Conservation (phyloP, 2,797 vertebrate genomes). For the Paratrypauchen microcephalus region DNA sequence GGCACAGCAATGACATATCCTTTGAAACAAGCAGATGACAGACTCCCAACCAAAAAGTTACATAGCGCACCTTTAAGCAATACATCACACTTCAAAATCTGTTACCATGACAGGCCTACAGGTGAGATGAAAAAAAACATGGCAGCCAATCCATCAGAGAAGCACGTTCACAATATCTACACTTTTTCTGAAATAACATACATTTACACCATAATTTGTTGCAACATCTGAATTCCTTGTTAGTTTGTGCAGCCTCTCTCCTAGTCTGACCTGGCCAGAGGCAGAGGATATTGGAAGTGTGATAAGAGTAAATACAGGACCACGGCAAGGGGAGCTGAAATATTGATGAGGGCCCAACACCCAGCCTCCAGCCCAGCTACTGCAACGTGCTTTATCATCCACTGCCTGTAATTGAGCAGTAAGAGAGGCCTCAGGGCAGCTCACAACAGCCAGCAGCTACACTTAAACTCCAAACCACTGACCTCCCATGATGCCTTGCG, state of each 20-base stretch:
- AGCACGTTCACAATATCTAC: not conserved
- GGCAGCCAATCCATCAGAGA: not conserved
- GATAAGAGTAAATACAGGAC: slow-evolving; percentile 58
- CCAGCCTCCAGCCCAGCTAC: slow-evolving; percentile 43
- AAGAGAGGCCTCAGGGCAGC: slow-evolving; percentile 50
- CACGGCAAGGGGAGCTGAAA: slow-evolving; percentile 56
- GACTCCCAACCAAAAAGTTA: no score
- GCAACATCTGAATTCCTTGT: slow-evolving; percentile 29
- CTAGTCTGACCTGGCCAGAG: slow-evolving; percentile 28
- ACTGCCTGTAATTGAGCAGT: slow-evolving; percentile 57
- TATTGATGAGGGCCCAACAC: slow-evolving; percentile 64
- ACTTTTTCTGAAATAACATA: not conserved
- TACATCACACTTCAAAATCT: no score
- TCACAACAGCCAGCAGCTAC: slow-evolving; percentile 45
- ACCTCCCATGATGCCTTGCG: slow-evolving; percentile 60
- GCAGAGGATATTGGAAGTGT: slow-evolving; percentile 32
- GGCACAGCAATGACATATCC: no score
- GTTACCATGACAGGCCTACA: no score
- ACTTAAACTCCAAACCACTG: slow-evolving; percentile 24
- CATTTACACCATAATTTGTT: not conserved
- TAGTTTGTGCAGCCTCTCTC: slow-evolving; percentile 24
- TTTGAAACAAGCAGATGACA: no score
- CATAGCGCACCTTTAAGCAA: no score
- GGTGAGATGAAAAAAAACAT: not conserved
- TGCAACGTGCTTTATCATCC: slow-evolving; percentile 55